Percentiles rank a stretch among this genome's conserved stretches.
phyloP scores from a whole-genome alignment of 35 echinoderm and acorn worm genomes.

The Acanthaster planci region DNA sequence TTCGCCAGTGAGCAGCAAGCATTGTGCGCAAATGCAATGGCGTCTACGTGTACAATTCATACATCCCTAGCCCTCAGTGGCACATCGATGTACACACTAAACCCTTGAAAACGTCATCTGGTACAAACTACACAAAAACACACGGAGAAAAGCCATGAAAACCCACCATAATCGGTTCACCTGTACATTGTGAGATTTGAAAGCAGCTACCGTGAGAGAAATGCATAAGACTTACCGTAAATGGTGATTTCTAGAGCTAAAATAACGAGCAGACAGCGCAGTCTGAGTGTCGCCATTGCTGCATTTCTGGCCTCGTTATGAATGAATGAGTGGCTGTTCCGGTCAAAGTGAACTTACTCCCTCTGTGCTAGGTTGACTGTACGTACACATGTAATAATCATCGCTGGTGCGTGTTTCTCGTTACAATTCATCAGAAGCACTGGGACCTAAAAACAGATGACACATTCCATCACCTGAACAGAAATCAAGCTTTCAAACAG shows the following conservation, averaged over 20 bases:
- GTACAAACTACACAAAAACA: too few relatives aligned
- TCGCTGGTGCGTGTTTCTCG: background rate
- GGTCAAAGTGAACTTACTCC: slow-evolving; percentile 17
- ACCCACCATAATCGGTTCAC: background rate
- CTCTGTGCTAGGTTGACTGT: background rate
- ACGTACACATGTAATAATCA: background rate
- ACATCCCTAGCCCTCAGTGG: too few relatives aligned
- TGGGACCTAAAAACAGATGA: background rate
- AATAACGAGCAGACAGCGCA: slow-evolving; percentile 12
- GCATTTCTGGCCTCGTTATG: slow-evolving; percentile 22
- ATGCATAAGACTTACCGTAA: slow-evolving; percentile 9
- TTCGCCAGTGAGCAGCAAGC: too few relatives aligned
- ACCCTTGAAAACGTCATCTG: too few relatives aligned
- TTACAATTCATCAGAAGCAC: background rate
- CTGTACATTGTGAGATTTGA: background rate
- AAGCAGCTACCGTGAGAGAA: background rate
- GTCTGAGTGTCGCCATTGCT: slow-evolving; percentile 30
- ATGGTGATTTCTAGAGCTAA: slow-evolving; percentile 13
- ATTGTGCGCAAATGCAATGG: too few relatives aligned
- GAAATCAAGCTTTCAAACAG: background rate
- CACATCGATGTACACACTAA: too few relatives aligned
- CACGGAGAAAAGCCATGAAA: background rate
- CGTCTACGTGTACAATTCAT: too few relatives aligned
- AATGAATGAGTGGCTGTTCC: background rate
- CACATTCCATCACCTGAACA: background rate